phyloP scores from a whole-genome alignment of 2,888 invertebrate species.

The Muscina levida region DNA sequence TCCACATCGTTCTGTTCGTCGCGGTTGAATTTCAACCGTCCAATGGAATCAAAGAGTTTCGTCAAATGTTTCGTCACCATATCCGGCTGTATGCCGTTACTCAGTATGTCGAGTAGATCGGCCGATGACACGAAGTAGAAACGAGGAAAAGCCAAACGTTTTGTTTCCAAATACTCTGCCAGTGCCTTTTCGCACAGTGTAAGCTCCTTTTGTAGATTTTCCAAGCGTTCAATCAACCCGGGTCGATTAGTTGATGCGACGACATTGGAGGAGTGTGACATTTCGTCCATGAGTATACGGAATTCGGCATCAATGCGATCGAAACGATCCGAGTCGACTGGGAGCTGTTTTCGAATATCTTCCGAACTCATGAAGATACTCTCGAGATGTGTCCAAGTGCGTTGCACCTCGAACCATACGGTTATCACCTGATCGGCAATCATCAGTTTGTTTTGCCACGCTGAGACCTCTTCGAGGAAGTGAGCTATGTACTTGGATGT shows the following conservation, averaged over 20 bases:
- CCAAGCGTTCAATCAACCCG: slow-evolving; percentile 89
- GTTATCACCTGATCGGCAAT: slow-evolving; percentile 96
- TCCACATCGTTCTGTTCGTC: slow-evolving; percentile 82
- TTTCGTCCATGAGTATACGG: slow-evolving; percentile 83
- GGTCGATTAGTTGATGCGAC: slow-evolving; percentile 93
- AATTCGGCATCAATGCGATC: slow-evolving; percentile 95
- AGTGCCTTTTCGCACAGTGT: slow-evolving; percentile 97
- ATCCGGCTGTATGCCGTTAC: slow-evolving; percentile 96
- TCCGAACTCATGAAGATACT: slow-evolving; percentile 99
- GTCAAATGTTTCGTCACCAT: slow-evolving; percentile 94
- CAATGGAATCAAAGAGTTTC: slow-evolving; percentile 97
- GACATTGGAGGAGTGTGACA: slow-evolving; percentile 84
- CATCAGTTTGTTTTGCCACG: slow-evolving; percentile 95
- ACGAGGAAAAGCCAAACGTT: slow-evolving; percentile 95
- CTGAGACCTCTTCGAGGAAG: slow-evolving; percentile 95
- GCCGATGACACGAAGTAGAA: slow-evolving; percentile 99
- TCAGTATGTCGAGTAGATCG: slow-evolving; percentile 95
- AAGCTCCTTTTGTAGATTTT: slow-evolving; percentile 90
- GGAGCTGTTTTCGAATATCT: slow-evolving; percentile 95
- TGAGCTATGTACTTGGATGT: slow-evolving; percentile 98
- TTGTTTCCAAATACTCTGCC: slow-evolving; percentile 98
- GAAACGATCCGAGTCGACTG: slow-evolving; percentile 95
- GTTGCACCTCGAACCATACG: slow-evolving; percentile 96
- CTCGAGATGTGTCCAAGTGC: slow-evolving; percentile 98
- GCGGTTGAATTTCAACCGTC: slow-evolving; percentile 89